These are phyloP conservation scores for Zonotrichia leucophrys DNA, from an alignment of 2,113 vertebrate genomes.

Conservation along the genomic window DNA sequence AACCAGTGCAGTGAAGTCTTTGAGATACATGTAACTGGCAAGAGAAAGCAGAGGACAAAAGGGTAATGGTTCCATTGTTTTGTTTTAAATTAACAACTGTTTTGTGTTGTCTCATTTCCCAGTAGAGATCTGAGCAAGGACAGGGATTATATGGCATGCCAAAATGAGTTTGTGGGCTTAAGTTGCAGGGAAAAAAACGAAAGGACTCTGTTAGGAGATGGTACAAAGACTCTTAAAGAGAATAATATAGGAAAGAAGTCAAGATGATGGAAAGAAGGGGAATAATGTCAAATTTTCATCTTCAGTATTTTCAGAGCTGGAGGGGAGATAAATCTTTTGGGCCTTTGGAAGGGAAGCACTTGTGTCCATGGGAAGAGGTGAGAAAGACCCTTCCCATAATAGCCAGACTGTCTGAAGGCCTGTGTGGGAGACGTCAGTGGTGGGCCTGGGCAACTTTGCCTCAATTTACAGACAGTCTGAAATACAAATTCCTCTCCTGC, in stretches of 20 bases:
- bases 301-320: not conserved
- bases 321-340: not conserved
- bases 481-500: constrained; percentile 25
- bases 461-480: constrained; percentile 5
- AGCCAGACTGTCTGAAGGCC: not conserved
- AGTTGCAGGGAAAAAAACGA: not conserved
- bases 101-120: not conserved
- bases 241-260: not conserved
- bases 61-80: not conserved
- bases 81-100: constrained; percentile 35
- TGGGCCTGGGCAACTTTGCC: not conserved
- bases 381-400: not conserved
- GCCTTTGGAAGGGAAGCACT: not conserved
- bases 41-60: constrained; percentile 32
- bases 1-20: constrained; percentile 42
- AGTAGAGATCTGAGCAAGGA: not conserved
- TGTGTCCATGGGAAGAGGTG: not conserved
- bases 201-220: not conserved
- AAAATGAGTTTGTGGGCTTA: not conserved
- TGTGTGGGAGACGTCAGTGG: not conserved
- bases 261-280: not conserved
- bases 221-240: not conserved
- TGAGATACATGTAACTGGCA: constrained; percentile 10
- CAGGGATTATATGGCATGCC: not conserved
- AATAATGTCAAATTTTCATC: not conserved